Base-by-base conservation (phyloP, 2,113 vertebrate genomes). In the Carlito syrichta region DNA sequence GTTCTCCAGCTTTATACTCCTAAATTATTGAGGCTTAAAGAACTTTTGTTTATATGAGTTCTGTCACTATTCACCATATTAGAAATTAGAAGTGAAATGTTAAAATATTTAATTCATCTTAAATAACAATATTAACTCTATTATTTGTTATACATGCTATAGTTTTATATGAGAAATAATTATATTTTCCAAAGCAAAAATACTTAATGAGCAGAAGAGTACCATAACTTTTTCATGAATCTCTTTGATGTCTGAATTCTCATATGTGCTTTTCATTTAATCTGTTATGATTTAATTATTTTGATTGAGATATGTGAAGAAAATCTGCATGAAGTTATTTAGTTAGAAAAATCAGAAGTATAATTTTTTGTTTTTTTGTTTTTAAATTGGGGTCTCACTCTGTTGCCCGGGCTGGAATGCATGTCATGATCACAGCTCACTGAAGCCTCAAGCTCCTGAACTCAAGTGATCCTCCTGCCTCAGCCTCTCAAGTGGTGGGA, bases 111-210 rank as follows among this genome's bases (percentile, higher is more conserved):
- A 85, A 35, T 45, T 45, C 63, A 73, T 73, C 83, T 35, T 62
- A 58, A 60, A 89, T 43, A 86, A 19, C 4, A 45, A 30, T 90
- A 63, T 79, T 85, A 83, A 56, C 23, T 86, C 3, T 73, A 5
- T 38, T 58, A 32, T 77, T 6, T 45, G 17, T 86, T 56, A 86
- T 73, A 88, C 68, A 48, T 87, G 68, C 82, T 38, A 48, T 43
- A 50, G 38, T 91, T 91, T 91, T 91, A 35, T 91, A 35, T 95
- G 58, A 83, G 50, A 83, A 91, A 86, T 81, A 86, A 81, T 19
- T 73, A 5, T 22, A 32, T 73, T 87, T 88, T 58, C 40, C 27
- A 68, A 95, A 68, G 8, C 50, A 58, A 90, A 90, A 40, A 48
- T 45, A 38, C 43, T 63, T 86, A 48, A 40, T 95, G 74, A 74